Base-by-base conservation (phyloP, 2,888 invertebrate genomes). In the Lathronympha strigana region DNA sequence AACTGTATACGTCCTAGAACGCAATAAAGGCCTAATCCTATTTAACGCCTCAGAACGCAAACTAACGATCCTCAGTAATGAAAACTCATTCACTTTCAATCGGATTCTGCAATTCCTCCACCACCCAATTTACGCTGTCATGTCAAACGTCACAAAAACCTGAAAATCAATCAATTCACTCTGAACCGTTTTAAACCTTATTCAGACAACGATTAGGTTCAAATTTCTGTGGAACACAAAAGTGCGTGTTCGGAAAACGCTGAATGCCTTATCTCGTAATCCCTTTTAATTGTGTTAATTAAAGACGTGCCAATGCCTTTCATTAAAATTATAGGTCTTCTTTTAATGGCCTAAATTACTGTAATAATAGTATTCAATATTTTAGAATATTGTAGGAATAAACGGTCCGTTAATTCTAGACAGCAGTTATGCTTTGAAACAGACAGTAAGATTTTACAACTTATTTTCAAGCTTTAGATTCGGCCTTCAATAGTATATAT, bases 91-190 rank as follows among this genome's bases (percentile, higher is more conserved):
- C 58, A 40, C 38, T 66, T 47, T 33, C 60, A 54, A 61, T 66
- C 60, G 15, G 23, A 66, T 61, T 66, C 58, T 36, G 60, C 64
- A 47, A 60, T 66, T 60, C 38, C 60, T 66, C 53, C 38, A 45
- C 66, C 60, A 53, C 61, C 66, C 66, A 61, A 66, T 66, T 66
- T 66, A 61, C 47, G 53, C 60, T 66, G 66, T 66, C 66, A 66
- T 66, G 66, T 66, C 66, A 66, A 40, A 61, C 47, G 66, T 66
- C 66, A 66, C 66, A 61, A 66, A 66, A 66, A 66, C 47, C 61
- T 28, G 60, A 61, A 66, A 66, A 66, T 66, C 61, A 54, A 61
- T 66, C 66, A 66, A 61, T 28, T 13, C 23, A 4, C 15, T 17
- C n/a, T 21, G 23, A 61, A 40, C 28, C 13, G 54, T 21, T 54